Evolutionary conservation across 2,113 vertebrate genomes (phyloP).

Genomic region (Mustela lutreola): DNA sequence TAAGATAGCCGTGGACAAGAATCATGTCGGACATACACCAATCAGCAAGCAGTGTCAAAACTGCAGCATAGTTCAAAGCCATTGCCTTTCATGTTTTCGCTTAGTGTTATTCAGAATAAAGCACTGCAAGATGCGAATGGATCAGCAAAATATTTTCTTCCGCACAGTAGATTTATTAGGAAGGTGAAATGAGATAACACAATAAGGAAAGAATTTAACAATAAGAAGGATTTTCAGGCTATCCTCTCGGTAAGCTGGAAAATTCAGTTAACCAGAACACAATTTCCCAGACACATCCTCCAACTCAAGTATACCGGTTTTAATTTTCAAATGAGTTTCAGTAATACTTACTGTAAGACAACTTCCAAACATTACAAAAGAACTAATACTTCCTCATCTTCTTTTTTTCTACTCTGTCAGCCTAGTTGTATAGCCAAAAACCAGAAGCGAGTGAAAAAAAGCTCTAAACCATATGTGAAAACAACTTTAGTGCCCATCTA

Average conservation of each 20-base stretch:
- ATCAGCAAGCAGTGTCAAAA: not conserved
- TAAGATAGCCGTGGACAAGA: not conserved
- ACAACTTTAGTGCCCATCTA: not conserved
- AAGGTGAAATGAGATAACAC: not conserved
- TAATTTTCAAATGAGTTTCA: conserved; percentile 20
- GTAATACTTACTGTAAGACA: not conserved
- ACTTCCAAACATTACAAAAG: not conserved
- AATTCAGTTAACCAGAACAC: conserved; percentile 18
- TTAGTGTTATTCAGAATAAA: not conserved
- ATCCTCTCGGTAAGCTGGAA: not conserved
- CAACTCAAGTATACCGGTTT: not conserved
- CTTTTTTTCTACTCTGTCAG: not conserved
- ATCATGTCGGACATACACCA: not conserved
- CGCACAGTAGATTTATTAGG: not conserved
- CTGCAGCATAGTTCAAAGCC: not conserved
- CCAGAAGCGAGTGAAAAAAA: conserved; percentile 24
- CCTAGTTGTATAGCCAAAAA: not conserved
- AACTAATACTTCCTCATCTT: not conserved
- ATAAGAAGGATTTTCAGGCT: conserved; percentile 4
- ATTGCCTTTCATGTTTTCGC: not conserved
- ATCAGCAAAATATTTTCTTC: not conserved
- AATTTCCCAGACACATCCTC: not conserved
- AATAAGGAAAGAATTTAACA: not conserved
- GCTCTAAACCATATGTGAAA: not conserved
- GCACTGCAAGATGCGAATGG: not conserved